A percentile compares a stretch with the other conserved stretches of the same genome.
Conservation (phyloP, 2,888 invertebrate genomes). For the Dugesia japonica region DNA sequence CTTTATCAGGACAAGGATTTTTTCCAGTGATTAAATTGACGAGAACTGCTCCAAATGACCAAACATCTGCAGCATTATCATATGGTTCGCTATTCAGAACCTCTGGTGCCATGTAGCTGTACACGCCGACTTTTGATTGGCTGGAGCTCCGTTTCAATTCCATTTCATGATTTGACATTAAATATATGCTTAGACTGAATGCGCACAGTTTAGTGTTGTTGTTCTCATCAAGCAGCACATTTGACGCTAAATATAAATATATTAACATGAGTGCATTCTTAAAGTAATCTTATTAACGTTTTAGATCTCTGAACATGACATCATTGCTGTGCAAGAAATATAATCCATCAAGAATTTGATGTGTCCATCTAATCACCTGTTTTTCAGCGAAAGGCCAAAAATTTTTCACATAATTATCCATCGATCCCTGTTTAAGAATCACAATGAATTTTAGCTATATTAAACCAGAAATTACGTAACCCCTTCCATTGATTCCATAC, state of each 20-base stretch:
- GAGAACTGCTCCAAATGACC: not conserved
- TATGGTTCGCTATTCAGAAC: not conserved
- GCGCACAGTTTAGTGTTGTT: not conserved
- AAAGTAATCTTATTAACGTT: too few species aligned
- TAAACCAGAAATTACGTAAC: too few species aligned
- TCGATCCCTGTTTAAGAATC: not conserved
- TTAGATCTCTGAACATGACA: not conserved
- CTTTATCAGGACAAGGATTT: not conserved
- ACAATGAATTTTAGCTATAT: too few species aligned
- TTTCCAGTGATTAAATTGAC: not conserved
- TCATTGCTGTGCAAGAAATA: not conserved
- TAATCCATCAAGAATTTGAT: not conserved
- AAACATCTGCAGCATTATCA: not conserved
- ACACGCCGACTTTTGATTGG: not conserved
- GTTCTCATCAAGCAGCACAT: not conserved
- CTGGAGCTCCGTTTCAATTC: not conserved
- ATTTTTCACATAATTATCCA: not conserved
- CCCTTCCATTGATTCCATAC: not conserved
- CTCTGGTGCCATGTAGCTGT: not conserved
- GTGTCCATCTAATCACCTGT: not conserved
- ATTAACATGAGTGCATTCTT: not conserved
- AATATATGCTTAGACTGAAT: not conserved
- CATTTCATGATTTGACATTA: not conserved
- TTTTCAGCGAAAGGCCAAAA: not conserved
- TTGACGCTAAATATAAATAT: not conserved